These are phyloP conservation scores for Limenitis camilla DNA, from an alignment of 2,888 invertebrate genomes.

Conservation along the genomic window DNA sequence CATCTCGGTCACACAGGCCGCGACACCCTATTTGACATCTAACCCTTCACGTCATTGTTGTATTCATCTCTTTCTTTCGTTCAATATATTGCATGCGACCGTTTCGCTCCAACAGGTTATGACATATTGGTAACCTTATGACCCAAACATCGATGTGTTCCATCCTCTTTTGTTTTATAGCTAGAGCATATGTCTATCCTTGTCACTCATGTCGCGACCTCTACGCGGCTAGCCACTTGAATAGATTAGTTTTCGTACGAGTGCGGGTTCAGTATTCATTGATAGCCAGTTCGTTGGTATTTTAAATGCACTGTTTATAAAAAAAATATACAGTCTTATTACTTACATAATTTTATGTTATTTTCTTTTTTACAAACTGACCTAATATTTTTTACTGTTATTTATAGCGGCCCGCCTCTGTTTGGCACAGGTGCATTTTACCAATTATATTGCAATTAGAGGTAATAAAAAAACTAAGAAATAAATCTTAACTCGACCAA, in stretches of 20 bases:
- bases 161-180: conserved; percentile 47
- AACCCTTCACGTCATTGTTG: conserved; percentile 69
- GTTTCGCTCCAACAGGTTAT: conserved; percentile 67
- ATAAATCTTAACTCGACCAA: too few species aligned
- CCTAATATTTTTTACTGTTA: too few species aligned
- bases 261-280: conserved; percentile 68
- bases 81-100: conserved; percentile 33
- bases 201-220: conserved; percentile 64
- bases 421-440: too few species aligned
- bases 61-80: conserved; percentile 49
- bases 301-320: conserved; percentile 49
- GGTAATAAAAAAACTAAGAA: too few species aligned
- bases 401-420: too few species aligned
- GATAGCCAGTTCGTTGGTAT: conserved; percentile 66
- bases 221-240: conserved; percentile 64
- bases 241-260: conserved; percentile 72
- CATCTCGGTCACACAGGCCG: conserved; percentile 58
- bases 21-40: conserved; percentile 71
- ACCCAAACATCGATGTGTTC: conserved; percentile 55
- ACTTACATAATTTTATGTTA: not conserved
- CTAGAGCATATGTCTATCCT: conserved; percentile 45
- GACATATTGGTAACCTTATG: conserved; percentile 72
- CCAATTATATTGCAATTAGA: too few species aligned
- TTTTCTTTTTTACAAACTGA: not conserved
- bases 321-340: not conserved